phyloP scores from a whole-genome alignment of 2,797 vertebrate genomes.

The Naso thynnoides region DNA sequence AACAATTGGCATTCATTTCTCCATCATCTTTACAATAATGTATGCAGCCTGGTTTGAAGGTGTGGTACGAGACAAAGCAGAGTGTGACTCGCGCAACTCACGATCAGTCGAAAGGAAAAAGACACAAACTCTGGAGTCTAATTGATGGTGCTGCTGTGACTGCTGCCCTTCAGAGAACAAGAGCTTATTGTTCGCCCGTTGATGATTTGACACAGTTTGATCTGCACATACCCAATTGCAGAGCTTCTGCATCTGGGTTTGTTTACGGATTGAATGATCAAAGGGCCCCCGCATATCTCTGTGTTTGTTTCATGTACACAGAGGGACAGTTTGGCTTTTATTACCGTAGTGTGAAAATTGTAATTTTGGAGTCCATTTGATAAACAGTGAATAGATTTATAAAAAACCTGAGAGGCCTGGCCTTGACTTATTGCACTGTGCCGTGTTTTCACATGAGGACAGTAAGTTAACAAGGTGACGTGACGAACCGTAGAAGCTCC shows the following conservation, averaged over 20 bases:
- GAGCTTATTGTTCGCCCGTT: slow-evolving; percentile 79
- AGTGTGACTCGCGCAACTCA: slow-evolving; percentile 62
- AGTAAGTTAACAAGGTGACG: slow-evolving; percentile 9
- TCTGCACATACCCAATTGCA: slow-evolving; percentile 74
- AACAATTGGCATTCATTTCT: slow-evolving; percentile 47
- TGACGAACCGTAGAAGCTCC: background rate
- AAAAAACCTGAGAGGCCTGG: slow-evolving; percentile 30
- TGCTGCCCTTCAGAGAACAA: slow-evolving; percentile 80
- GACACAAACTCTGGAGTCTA: slow-evolving; percentile 70
- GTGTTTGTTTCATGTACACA: slow-evolving; percentile 82
- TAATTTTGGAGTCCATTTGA: slow-evolving; percentile 72
- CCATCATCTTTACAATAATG: slow-evolving; percentile 60
- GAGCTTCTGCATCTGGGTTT: slow-evolving; percentile 78
- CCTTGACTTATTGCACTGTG: slow-evolving; percentile 32
- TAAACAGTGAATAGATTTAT: slow-evolving; percentile 55
- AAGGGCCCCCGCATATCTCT: slow-evolving; percentile 75
- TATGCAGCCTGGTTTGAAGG: slow-evolving; percentile 62
- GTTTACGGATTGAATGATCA: slow-evolving; percentile 85
- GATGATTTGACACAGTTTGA: slow-evolving; percentile 85
- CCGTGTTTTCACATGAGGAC: slow-evolving; percentile 19
- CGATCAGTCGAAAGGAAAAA: slow-evolving; percentile 67
- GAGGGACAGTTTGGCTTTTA: slow-evolving; percentile 78
- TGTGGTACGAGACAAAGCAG: slow-evolving; percentile 54
- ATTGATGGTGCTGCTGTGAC: slow-evolving; percentile 82
- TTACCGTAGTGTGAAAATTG: slow-evolving; percentile 56